These are phyloP conservation scores for Acleris cristana DNA, from an alignment of 2,888 invertebrate species.

Conservation along the genomic window DNA sequence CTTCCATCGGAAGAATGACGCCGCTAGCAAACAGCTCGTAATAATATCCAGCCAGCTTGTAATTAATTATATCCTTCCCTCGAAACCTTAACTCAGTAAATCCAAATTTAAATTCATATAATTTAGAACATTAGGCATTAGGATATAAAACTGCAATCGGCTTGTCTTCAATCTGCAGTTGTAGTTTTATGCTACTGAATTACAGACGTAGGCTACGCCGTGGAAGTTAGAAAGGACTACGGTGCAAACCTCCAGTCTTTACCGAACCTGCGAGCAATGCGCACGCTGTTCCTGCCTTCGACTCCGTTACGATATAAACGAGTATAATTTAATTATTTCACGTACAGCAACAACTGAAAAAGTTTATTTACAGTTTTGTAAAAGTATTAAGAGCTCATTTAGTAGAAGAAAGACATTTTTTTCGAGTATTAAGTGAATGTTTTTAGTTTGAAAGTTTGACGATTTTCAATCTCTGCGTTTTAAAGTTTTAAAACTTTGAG, in stretches of 20 bases:
- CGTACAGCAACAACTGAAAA: neutral
- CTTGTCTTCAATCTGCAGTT: too few species aligned
- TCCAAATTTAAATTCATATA: too few species aligned
- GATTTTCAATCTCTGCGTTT: neutral
- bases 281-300: constrained; percentile 47
- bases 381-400: neutral
- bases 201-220: constrained; percentile 29
- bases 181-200: too few species aligned
- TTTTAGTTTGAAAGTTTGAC: constrained; percentile 1
- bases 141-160: too few species aligned
- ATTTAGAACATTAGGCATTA: too few species aligned
- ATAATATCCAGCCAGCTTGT: constrained; percentile 9
- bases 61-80: constrained; percentile 5
- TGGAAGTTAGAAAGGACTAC: constrained; percentile 43
- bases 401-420: neutral
- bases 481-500: constrained; percentile 6
- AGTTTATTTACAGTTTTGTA: neutral
- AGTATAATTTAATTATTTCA: neutral
- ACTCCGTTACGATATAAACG: constrained; percentile 45
- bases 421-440: constrained; percentile 6
- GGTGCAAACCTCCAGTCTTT: constrained; percentile 49
- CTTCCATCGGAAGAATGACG: constrained; percentile 7
- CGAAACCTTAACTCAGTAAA: too few species aligned
- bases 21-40: constrained; percentile 18
- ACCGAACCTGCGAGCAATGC: constrained; percentile 51